Conservation (phyloP, 2,113 vertebrate genomes). For the Electrona antarctica region DNA sequence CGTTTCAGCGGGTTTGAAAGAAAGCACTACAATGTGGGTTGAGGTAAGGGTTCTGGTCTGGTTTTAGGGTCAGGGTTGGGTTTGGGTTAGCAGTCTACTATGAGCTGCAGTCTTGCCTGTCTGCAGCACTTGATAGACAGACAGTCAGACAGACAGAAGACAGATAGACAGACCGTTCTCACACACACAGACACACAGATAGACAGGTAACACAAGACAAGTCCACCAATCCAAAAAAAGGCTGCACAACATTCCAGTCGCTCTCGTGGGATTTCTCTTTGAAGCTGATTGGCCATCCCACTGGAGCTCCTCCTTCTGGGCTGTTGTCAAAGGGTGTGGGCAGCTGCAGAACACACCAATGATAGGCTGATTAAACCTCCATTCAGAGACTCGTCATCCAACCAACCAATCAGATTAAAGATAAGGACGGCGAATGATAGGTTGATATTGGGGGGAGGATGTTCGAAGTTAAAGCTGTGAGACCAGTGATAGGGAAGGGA, state of each 20-base stretch:
- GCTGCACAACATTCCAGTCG: slow-evolving; percentile 70
- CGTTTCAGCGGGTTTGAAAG: slow-evolving; percentile 89
- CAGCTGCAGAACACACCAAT: slow-evolving; percentile 78
- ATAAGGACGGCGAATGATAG: slow-evolving; percentile 73
- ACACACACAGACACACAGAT: slow-evolving; percentile 36
- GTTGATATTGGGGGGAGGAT: slow-evolving; percentile 54
- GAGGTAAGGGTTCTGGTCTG: slow-evolving; percentile 69
- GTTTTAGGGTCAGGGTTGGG: slow-evolving; percentile 28
- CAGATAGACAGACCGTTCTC: slow-evolving; percentile 40
- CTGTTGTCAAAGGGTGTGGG: slow-evolving; percentile 65
- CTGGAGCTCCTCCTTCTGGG: slow-evolving; percentile 80
- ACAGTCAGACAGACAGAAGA: slow-evolving; percentile 56
- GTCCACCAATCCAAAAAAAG: slow-evolving; percentile 76
- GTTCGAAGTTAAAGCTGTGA: slow-evolving; percentile 79
- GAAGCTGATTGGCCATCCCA: slow-evolving; percentile 82
- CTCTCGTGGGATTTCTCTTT: slow-evolving; percentile 77
- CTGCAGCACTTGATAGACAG: slow-evolving; percentile 71
- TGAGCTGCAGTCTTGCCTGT: slow-evolving; percentile 64
- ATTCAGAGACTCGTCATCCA: slow-evolving; percentile 79
- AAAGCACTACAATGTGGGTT: slow-evolving; percentile 90
- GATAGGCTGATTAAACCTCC: slow-evolving; percentile 80
- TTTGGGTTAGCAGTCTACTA: slow-evolving; percentile 65
- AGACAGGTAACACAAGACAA: slow-evolving; percentile 51
- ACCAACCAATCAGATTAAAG: slow-evolving; percentile 81
- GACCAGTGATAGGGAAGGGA: slow-evolving; percentile 77